Conservation (phyloP, 2,888 invertebrate species). For the Cyclophora punctaria region DNA sequence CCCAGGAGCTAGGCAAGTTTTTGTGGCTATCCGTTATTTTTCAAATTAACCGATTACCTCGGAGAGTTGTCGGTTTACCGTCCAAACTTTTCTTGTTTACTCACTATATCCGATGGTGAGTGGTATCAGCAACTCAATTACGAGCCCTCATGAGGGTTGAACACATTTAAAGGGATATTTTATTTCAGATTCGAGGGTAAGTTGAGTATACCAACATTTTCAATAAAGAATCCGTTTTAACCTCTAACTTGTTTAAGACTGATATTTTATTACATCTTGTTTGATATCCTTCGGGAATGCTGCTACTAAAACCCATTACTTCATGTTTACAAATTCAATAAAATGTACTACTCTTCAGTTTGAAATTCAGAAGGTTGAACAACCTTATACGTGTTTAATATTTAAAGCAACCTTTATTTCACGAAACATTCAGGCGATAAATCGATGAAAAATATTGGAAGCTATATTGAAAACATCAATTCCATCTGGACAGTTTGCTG, state of each 20-base stretch:
- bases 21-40: constrained; percentile 8
- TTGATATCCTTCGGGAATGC: too few relatives aligned
- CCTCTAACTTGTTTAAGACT: too few relatives aligned
- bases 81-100: constrained; percentile 9
- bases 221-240: constrained; percentile 4
- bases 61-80: constrained; percentile 1
- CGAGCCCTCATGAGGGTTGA: constrained; percentile 7
- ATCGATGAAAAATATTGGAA: constrained; percentile 2
- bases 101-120: constrained; percentile 8
- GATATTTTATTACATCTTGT: too few relatives aligned
- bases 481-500: constrained; percentile 17
- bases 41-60: constrained; percentile 10
- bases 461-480: constrained; percentile 35
- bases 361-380: too few relatives aligned
- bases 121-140: constrained; percentile 16
- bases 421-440: too few relatives aligned
- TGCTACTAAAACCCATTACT: too few relatives aligned
- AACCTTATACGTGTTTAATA: too few relatives aligned
- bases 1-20: constrained; percentile 6
- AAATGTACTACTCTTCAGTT: too few relatives aligned
- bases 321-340: too few relatives aligned
- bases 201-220: constrained; percentile 11
- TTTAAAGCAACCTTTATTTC: too few relatives aligned
- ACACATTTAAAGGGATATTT: constrained; percentile 11
- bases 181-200: constrained; percentile 4